A percentile compares a stretch with the other conserved stretches of the same genome.
phyloP scores from a whole-genome alignment of 2,113 vertebrate species.

The Terrapene triunguis region DNA sequence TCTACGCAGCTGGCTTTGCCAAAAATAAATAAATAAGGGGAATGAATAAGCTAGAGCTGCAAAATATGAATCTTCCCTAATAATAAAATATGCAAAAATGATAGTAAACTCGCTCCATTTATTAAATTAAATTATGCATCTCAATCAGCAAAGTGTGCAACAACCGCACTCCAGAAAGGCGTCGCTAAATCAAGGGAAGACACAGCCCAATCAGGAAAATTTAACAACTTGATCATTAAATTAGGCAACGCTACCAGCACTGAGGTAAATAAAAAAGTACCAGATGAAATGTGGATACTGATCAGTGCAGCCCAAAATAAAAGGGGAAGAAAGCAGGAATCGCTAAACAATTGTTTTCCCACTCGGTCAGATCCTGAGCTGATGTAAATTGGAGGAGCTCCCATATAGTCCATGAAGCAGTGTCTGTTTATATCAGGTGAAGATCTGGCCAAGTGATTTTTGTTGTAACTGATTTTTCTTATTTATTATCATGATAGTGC shows the following conservation, averaged over 20 bases:
- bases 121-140: slow-evolving; percentile 79
- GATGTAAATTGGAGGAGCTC: slow-evolving; percentile 1
- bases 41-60: slow-evolving; percentile 37
- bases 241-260: slow-evolving; percentile 36
- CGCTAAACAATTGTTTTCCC: background rate
- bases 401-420: slow-evolving; percentile 23
- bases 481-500: background rate
- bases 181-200: slow-evolving; percentile 56
- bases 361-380: background rate
- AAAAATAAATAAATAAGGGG: slow-evolving; percentile 67
- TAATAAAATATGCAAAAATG: slow-evolving; percentile 78
- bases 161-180: slow-evolving; percentile 49
- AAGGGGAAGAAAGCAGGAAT: background rate
- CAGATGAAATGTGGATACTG: background rate
- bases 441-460: background rate
- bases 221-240: slow-evolving; percentile 59
- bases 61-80: slow-evolving; percentile 75
- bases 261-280: slow-evolving; percentile 45
- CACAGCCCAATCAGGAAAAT: slow-evolving; percentile 50
- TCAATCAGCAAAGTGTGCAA: slow-evolving; percentile 69
- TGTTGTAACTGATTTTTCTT: background rate
- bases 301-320: background rate
- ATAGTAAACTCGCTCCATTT: slow-evolving; percentile 76
- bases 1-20: slow-evolving; percentile 40
- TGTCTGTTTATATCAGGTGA: background rate